Base-by-base conservation (phyloP, 2,113 vertebrate species). In the Oxyruncus cristatus region DNA sequence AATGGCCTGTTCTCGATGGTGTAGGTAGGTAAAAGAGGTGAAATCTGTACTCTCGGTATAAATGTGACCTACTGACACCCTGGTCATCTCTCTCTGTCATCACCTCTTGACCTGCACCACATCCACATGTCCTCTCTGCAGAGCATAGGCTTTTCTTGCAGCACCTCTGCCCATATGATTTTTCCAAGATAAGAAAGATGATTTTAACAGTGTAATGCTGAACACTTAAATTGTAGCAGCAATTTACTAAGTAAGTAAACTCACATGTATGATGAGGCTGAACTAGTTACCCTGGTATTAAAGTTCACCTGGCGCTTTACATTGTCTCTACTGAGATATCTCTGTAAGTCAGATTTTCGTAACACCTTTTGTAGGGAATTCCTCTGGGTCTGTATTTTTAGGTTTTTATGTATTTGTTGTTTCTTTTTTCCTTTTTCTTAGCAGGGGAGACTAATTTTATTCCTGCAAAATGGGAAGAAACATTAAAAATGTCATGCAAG, bases 11-110 rank as follows among this genome's bases (percentile, higher is more conserved):
- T 92, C 46, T 79, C 6, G 58, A 1, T 46, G 70, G 41, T 79
- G 42, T 46, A 79, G 50, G 30, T 79, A 72, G 70, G 70, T 82
- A 92, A 84, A 91, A 90, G 90, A 86, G 42, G 56, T 90, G 76
- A 77, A 95, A 94, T 95, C 88, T 65, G 17, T 89, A 84, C 56
- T 75, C 28, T 52, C 26, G n/a, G n/a, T 91, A 53, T 72, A 92
- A 91, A 63, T 26, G 17, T 74, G 93, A 93, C 92, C 88, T 93
- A 11, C 65, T 91, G 92, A 84, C 93, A 87, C 70, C 9, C 17
- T 56, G 72, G 80, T 80, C 23, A 8, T 96, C 73, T 56, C 96
- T 95, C 92, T 95, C 81, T 93, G 94, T 94, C 93, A 41, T 95
- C 91, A 92, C 91, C 70, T 85, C 52, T 61, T 87, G 94, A 93